Conservation (phyloP, 30 jellyfish, hydroid and myxozoan genomes). For the Cassiopea xamachana region DNA sequence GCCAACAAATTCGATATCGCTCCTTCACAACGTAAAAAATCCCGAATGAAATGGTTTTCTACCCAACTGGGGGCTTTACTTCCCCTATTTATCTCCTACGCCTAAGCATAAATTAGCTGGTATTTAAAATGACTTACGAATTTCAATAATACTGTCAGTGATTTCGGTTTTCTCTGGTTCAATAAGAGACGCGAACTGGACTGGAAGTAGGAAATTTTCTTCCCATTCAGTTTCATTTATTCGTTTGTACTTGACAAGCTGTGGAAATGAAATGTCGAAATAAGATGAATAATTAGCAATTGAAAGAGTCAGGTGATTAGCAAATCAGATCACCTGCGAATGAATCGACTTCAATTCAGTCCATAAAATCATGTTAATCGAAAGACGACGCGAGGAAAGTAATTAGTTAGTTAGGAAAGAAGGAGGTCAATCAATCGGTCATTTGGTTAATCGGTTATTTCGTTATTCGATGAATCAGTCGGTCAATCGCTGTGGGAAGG, state of each 20-base stretch:
- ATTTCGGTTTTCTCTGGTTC: constrained; percentile 50
- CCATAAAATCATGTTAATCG: too few species aligned
- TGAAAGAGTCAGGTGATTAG: too few species aligned
- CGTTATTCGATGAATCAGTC: too few species aligned
- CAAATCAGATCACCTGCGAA: neutral
- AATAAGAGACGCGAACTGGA: constrained; percentile 75
- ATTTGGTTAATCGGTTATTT: neutral
- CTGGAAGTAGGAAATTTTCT: constrained; percentile 68
- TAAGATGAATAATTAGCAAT: too few species aligned
- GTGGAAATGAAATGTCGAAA: neutral
- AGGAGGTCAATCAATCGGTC: neutral
- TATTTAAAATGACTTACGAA: constrained; percentile 35
- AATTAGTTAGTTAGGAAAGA: neutral
- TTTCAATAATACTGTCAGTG: constrained; percentile 58
- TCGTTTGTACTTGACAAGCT: constrained; percentile 73
- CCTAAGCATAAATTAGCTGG: too few species aligned
- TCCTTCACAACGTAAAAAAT: too few species aligned
- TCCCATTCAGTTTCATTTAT: constrained; percentile 61
- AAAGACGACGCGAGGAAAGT: neutral
- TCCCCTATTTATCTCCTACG: too few species aligned
- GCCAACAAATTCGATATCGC: too few species aligned
- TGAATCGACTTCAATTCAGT: neutral
- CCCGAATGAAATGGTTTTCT: too few species aligned
- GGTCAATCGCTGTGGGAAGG: neutral
- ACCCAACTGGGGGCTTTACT: too few species aligned